Conservation (phyloP, 2,888 invertebrate genomes). For the Sympetrum striolatum region DNA sequence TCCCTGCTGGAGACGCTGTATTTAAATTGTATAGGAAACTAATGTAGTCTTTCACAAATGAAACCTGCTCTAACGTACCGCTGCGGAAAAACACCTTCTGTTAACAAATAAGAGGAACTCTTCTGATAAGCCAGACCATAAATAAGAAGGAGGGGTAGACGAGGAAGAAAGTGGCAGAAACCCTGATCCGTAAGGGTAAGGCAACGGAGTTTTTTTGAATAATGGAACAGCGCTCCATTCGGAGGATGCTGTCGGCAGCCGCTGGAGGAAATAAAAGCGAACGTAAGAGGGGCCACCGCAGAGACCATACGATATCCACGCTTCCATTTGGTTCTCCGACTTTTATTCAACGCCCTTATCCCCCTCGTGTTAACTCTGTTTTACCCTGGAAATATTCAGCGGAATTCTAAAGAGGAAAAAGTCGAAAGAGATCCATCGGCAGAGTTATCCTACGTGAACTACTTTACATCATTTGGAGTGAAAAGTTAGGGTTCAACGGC, state of each 20-base stretch:
- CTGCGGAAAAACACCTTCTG: too few relatives aligned
- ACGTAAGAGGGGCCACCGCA: neutral
- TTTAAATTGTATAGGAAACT: too few relatives aligned
- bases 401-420: too few relatives aligned
- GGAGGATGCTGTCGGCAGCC: neutral
- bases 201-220: neutral
- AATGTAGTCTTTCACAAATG: too few relatives aligned
- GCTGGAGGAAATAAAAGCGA: neutral
- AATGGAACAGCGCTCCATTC: neutral
- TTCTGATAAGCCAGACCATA: neutral
- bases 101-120: neutral
- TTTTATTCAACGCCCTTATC: neutral
- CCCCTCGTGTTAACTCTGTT: neutral
- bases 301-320: neutral
- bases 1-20: too few relatives aligned
- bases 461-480: too few relatives aligned
- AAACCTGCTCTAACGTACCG: too few relatives aligned
- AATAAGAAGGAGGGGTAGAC: neutral
- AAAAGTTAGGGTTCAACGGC: too few relatives aligned
- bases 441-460: too few relatives aligned
- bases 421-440: too few relatives aligned
- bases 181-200: neutral
- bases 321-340: neutral
- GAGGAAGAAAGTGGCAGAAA: neutral
- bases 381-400: too few relatives aligned